A percentile compares a stretch with the other conserved stretches of the same genome.
These are phyloP conservation scores for Adelognathus sp. DNA, from an alignment of 2,888 invertebrate genomes.

Conservation along the genomic window DNA sequence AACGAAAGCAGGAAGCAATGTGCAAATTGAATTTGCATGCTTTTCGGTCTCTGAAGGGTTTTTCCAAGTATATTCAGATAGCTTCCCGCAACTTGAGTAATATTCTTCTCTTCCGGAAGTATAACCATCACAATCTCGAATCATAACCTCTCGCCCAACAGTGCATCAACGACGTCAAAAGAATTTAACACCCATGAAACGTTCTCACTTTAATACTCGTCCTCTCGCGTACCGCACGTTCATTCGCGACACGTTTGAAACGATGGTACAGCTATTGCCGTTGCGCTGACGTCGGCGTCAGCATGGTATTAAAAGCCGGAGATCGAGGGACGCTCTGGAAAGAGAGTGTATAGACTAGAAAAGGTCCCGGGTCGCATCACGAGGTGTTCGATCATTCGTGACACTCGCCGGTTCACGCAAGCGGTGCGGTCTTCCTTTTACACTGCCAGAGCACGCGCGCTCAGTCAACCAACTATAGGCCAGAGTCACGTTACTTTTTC, in stretches of 20 bases:
- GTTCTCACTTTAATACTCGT: conserved; percentile 11
- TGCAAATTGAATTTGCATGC: no score
- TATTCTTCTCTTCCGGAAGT: conserved; percentile 1
- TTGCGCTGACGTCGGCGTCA: conserved; percentile 8
- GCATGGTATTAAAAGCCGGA: conserved; percentile 45
- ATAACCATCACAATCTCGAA: conserved; percentile 32
- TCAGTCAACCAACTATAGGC: conserved; percentile 18
- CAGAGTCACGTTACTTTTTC: conserved; percentile 15
- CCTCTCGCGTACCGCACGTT: neutral
- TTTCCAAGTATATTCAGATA: neutral
- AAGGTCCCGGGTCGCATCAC: conserved; percentile 43
- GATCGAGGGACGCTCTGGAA: conserved; percentile 48
- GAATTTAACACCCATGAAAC: conserved; percentile 15
- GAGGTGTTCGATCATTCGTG: conserved; percentile 61
- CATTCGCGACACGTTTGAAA: neutral
- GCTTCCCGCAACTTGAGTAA: conserved; percentile 2
- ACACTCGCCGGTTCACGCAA: conserved; percentile 46
- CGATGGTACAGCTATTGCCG: neutral
- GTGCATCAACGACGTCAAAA: neutral
- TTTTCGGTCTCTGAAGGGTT: neutral
- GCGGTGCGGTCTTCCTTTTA: conserved; percentile 45
- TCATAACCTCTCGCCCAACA: neutral
- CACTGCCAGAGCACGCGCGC: conserved; percentile 34
- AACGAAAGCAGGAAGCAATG: no score
- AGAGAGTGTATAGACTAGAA: conserved; percentile 33